Conservation (phyloP, 2,797 vertebrate species). For the Leptoclinus maculatus region DNA sequence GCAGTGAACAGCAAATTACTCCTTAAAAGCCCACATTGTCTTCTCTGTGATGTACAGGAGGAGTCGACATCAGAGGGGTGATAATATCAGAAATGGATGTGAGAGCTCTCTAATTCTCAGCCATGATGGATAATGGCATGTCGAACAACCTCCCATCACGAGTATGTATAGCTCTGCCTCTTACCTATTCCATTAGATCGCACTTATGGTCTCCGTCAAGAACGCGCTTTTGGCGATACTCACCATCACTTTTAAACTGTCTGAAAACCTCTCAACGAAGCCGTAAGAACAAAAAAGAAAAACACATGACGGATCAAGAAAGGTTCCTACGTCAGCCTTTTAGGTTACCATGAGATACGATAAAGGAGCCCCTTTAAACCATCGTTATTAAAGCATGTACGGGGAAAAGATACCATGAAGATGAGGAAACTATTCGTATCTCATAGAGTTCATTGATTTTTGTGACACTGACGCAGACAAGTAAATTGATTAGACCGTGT, state of each 20-base stretch:
- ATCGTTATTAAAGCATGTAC: not conserved
- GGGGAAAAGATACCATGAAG: not conserved
- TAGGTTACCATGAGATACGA: not conserved
- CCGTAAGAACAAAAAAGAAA: constrained; percentile 8
- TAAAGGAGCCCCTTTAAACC: not conserved
- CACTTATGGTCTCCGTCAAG: constrained; percentile 34
- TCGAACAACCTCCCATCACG: constrained; percentile 57
- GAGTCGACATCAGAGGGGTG: constrained; percentile 59
- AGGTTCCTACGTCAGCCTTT: not conserved
- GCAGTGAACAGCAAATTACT: constrained; percentile 64
- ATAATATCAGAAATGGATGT: constrained; percentile 61
- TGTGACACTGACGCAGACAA: not conserved
- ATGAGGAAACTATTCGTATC: not conserved
- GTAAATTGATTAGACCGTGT: constrained; percentile 13
- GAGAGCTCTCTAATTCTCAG: constrained; percentile 65
- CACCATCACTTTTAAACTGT: constrained; percentile 24
- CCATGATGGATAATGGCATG: constrained; percentile 58
- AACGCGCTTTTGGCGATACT: constrained; percentile 33
- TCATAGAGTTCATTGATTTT: constrained; percentile 3
- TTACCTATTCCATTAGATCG: constrained; percentile 53
- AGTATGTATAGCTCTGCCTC: constrained; percentile 47
- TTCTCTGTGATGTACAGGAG: constrained; percentile 58
- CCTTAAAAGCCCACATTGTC: constrained; percentile 72
- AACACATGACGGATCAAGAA: not conserved
- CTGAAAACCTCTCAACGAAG: constrained; percentile 32